Conservation (phyloP, 1,140 invertebrate genomes). For the Ostrea denselamellosa region DNA sequence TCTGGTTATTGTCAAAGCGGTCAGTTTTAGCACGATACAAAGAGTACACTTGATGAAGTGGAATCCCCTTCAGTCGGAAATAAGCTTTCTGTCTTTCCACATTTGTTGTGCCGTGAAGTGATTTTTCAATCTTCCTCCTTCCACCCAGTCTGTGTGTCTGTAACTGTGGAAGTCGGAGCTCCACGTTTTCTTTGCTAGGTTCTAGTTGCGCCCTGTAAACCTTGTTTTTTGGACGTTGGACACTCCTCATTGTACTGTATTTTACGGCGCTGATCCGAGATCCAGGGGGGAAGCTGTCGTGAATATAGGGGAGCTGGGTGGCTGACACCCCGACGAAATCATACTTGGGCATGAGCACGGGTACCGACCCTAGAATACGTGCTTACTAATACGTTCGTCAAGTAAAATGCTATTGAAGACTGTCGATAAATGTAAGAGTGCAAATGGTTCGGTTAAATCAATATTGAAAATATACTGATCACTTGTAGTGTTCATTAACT, state of each 20-base stretch:
- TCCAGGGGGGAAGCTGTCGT: slow-evolving; percentile 52
- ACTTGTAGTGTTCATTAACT: not conserved
- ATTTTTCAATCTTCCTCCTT: not conserved
- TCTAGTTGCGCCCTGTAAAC: slow-evolving; percentile 46
- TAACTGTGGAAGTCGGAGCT: not conserved
- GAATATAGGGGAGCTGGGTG: slow-evolving; percentile 55
- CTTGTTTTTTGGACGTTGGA: slow-evolving; percentile 45
- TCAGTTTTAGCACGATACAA: slow-evolving; percentile 47
- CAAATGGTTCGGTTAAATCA: not conserved
- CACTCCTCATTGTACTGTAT: slow-evolving; percentile 53
- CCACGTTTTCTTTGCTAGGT: not conserved
- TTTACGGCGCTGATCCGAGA: slow-evolving; percentile 43
- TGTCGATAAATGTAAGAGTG: not conserved
- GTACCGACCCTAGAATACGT: not conserved
- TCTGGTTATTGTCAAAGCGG: slow-evolving; percentile 28
- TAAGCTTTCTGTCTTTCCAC: slow-evolving; percentile 56
- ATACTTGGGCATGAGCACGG: slow-evolving; percentile 42
- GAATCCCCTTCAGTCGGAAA: slow-evolving; percentile 54
- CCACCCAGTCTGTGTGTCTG: not conserved
- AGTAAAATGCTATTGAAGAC: not conserved
- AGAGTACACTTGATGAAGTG: slow-evolving; percentile 49
- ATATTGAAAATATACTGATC: slow-evolving; percentile 29
- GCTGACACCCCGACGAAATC: slow-evolving; percentile 57
- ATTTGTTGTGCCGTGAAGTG: slow-evolving; percentile 36
- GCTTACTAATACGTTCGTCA: not conserved